Evolutionary conservation across 2,888 invertebrate species (phyloP), one percentile per base, ranked within the genome.

Genomic region (Scaptomyza tumidula): DNA sequence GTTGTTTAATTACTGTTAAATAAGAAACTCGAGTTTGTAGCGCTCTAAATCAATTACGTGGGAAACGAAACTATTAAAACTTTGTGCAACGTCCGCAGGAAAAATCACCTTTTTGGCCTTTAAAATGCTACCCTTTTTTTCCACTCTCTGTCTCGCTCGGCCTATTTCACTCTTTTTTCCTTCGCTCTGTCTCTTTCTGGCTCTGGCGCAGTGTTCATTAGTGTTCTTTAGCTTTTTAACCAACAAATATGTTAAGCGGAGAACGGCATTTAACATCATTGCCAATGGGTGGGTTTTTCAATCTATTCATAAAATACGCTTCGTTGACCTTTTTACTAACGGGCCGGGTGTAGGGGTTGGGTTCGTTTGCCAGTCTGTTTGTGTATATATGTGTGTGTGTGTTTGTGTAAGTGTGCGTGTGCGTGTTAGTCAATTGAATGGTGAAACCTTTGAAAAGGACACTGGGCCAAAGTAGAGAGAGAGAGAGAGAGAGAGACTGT

Each of bases 301-400:
- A 75, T 75, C 78, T 74, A 66, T 64, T 74, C 78, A 82, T 81
- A 64, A 75, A 80, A 81, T 81, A 75, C 70, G 79, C 85, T 72
- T 64, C 63, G 72, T 68, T 75, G 75, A 76, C 72, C 75, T 68
- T 68, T 71, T 75, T 76, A 11, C 19, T 14, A 19, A 37, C 4
- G 19, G n/a, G 31, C 6, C n/a, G 35, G 43, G 29, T 5, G 35
- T 13, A 6, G 33, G 49, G 9, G 9, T 29, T 16, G 41, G 10
- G 16, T 16, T 31, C 10, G 10, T 10, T 6, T 29, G 33, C 33
- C 0, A n/a, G 0, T 6, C 10, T 13, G n/a, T 9, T 1, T 52
- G 11, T 9, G 4, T 10, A 19, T 16, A 41, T 53, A 13, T 44
- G 4, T 10, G 29, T 16, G 46, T 53, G 14, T 44, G 16, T 52